phyloP scores from a whole-genome alignment of 2,888 invertebrate genomes.

The Bhutanitis thaidina region DNA sequence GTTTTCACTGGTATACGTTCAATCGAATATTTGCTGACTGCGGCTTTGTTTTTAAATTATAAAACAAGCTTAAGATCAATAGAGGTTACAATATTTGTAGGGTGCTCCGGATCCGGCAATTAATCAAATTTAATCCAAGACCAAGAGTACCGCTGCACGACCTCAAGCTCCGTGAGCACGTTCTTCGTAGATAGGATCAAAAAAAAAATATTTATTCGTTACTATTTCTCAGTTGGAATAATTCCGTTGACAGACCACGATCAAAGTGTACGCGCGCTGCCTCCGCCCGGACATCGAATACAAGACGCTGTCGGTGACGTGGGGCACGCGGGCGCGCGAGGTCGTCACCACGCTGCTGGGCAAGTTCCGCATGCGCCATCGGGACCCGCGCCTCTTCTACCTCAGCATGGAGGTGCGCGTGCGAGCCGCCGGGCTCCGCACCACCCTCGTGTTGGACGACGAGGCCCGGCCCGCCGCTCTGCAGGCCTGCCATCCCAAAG shows the following conservation, averaged over 20 bases:
- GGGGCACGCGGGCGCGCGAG: constrained; percentile 92
- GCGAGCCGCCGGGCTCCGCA: constrained; percentile 89
- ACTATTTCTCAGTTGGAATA: no score
- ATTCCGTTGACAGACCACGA: constrained; percentile 85
- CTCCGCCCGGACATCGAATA: constrained; percentile 96
- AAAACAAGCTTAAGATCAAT: no score
- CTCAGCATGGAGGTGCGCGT: constrained; percentile 97
- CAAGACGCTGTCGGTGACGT: constrained; percentile 94
- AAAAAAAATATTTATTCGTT: no score
- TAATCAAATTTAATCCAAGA: no score
- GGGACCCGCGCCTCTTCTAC: constrained; percentile 95
- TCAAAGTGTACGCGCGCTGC: constrained; percentile 94
- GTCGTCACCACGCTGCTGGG: constrained; percentile 91
- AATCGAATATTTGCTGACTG: no score
- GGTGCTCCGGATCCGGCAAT: no score
- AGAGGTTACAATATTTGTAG: no score
- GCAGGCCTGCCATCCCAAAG: constrained; percentile 95
- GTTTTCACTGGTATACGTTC: no score
- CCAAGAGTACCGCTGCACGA: no score
- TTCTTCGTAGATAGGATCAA: no score
- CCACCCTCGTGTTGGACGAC: constrained; percentile 91
- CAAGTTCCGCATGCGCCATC: constrained; percentile 94
- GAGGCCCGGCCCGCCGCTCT: constrained; percentile 94
- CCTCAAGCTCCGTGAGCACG: no score
- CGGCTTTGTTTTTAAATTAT: no score